These are phyloP conservation scores for Xanthorhoe designata DNA, from an alignment of 2,888 invertebrate species.

Conservation along the genomic window DNA sequence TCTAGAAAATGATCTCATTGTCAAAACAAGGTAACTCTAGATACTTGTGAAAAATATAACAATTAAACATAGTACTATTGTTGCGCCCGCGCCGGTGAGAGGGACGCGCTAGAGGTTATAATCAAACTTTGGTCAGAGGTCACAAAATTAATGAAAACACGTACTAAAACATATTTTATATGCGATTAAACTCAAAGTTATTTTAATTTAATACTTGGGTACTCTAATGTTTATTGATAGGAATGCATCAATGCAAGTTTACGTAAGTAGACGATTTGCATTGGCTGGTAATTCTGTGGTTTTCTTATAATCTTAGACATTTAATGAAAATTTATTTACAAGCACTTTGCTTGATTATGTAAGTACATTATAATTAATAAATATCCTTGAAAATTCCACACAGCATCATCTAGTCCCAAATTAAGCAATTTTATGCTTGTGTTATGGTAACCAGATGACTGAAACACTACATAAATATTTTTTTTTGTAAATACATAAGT, in stretches of 20 bases:
- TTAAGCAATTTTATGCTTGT: no score
- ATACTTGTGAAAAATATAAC: constrained; percentile 50
- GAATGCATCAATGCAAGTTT: neutral
- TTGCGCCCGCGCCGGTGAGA: constrained; percentile 43
- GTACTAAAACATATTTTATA: neutral
- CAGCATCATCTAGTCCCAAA: no score
- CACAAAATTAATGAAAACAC: constrained; percentile 22
- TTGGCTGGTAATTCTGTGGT: neutral
- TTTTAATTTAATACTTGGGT: neutral
- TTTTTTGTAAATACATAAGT: no score
- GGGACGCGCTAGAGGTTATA: constrained; percentile 41
- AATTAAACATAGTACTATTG: constrained; percentile 48
- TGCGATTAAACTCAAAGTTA: neutral
- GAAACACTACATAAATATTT: no score
- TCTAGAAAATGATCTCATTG: constrained; percentile 33
- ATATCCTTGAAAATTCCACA: no score
- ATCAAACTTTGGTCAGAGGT: constrained; percentile 39
- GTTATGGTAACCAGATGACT: no score
- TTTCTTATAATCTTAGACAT: neutral
- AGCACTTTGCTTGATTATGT: neutral
- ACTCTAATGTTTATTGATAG: neutral
- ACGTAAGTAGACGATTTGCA: neutral
- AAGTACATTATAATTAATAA: no score
- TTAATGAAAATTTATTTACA: neutral
- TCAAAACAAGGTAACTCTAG: constrained; percentile 35